Evolutionary conservation across 2,888 invertebrate species (phyloP).

Genomic region (Argyresthia albistria): DNA sequence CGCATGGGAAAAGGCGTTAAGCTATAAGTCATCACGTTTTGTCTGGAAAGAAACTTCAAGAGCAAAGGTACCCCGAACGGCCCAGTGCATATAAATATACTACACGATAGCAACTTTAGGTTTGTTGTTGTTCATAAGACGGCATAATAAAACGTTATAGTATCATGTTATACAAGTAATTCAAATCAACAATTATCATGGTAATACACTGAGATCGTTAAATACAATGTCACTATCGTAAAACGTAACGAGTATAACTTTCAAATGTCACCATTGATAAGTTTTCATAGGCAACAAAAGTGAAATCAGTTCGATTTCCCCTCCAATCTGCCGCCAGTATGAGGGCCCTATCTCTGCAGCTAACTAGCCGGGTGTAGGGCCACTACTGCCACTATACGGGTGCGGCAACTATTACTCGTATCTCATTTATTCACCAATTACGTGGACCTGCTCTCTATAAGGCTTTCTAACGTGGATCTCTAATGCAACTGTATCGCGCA

Average conservation of each 20-base stretch:
- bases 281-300: conserved; percentile 33
- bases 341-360: conserved; percentile 40
- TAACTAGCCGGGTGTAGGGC: conserved; percentile 8
- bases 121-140: no score
- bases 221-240: background rate
- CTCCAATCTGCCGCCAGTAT: conserved; percentile 20
- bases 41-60: no score
- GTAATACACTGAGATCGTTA: no score
- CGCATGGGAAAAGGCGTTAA: no score
- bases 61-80: no score
- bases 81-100: no score
- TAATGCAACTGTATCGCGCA: background rate
- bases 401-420: conserved; percentile 14
- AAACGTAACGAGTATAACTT: conserved; percentile 4
- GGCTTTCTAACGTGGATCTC: conserved; percentile 6
- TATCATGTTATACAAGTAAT: background rate
- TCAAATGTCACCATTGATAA: conserved; percentile 13
- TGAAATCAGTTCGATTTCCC: conserved; percentile 46
- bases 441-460: background rate
- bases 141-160: background rate
- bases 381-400: conserved; percentile 41
- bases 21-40: no score
- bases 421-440: conserved; percentile 7
- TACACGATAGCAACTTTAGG: no score
- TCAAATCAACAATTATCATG: background rate